Conservation (phyloP, 2,113 vertebrate species). For the Dendropsophus ebraccatus region DNA sequence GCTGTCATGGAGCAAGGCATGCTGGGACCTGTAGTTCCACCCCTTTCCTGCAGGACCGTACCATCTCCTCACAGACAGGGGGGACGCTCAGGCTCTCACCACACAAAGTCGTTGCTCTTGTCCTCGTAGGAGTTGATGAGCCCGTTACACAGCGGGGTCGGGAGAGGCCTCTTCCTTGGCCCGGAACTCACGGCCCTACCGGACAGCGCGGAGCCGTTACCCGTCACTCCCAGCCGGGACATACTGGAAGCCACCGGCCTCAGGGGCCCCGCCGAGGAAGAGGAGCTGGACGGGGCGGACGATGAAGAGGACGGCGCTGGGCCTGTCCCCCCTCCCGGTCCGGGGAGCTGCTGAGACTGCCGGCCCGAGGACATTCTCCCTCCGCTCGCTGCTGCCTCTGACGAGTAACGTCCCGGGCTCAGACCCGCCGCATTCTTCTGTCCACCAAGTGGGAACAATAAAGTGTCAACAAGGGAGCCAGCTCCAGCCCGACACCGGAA, state of each 20-base stretch:
- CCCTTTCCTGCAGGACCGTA: neutral
- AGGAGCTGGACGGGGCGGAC: slow-evolving; percentile 69
- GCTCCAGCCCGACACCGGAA: slow-evolving; percentile 49
- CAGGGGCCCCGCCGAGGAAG: slow-evolving; percentile 66
- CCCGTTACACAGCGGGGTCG: slow-evolving; percentile 89
- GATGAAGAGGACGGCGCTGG: slow-evolving; percentile 66
- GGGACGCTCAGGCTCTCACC: slow-evolving; percentile 74
- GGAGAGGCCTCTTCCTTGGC: slow-evolving; percentile 86
- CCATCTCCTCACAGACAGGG: neutral
- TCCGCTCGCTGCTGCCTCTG: slow-evolving; percentile 57
- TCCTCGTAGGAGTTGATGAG: slow-evolving; percentile 96
- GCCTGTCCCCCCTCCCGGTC: slow-evolving; percentile 63
- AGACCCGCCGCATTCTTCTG: slow-evolving; percentile 64
- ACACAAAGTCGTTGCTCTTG: slow-evolving; percentile 98
- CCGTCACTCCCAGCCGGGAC: slow-evolving; percentile 65
- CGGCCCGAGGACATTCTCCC: slow-evolving; percentile 74
- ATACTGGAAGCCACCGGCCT: slow-evolving; percentile 65
- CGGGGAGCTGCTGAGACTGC: slow-evolving; percentile 66
- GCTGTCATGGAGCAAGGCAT: too few relatives aligned
- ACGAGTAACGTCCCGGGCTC: slow-evolving; percentile 36
- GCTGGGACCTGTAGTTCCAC: too few relatives aligned
- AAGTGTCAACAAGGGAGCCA: slow-evolving; percentile 60
- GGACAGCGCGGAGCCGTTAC: slow-evolving; percentile 63
- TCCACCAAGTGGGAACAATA: slow-evolving; percentile 63
- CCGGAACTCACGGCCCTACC: slow-evolving; percentile 68